Conservation (phyloP, 2,113 vertebrate species). For the Hydropotes inermis region DNA sequence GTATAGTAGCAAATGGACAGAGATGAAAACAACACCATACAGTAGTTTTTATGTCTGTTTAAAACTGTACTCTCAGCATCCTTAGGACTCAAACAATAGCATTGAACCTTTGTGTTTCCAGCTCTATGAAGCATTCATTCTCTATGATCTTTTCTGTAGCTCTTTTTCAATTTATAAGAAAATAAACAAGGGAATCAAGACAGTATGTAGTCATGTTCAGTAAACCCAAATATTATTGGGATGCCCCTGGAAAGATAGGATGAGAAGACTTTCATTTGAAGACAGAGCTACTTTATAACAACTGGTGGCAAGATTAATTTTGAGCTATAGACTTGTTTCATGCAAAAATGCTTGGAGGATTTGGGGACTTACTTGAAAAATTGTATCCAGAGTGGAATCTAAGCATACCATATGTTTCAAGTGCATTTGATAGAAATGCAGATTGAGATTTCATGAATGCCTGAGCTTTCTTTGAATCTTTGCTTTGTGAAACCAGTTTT, state of each 20-base stretch:
- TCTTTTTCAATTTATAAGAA: not conserved
- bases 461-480: not conserved
- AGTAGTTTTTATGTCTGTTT: not conserved
- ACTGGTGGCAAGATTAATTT: not conserved
- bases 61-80: not conserved
- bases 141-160: not conserved
- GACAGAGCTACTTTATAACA: not conserved
- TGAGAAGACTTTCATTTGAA: not conserved
- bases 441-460: not conserved
- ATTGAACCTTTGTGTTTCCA: not conserved
- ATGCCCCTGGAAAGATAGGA: not conserved
- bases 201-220: not conserved
- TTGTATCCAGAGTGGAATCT: slow-evolving; percentile 4
- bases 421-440: not conserved
- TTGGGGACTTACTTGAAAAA: not conserved
- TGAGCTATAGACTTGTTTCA: not conserved
- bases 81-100: not conserved
- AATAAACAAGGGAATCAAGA: not conserved
- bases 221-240: not conserved
- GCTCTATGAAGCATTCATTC: not conserved
- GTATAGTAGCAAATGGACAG: not conserved
- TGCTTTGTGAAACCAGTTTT: not conserved
- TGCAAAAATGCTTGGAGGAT: not conserved
- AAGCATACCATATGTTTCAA: not conserved
- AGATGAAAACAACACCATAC: not conserved